Conservation (phyloP, 2,797 vertebrate genomes). For the Picus viridis region DNA sequence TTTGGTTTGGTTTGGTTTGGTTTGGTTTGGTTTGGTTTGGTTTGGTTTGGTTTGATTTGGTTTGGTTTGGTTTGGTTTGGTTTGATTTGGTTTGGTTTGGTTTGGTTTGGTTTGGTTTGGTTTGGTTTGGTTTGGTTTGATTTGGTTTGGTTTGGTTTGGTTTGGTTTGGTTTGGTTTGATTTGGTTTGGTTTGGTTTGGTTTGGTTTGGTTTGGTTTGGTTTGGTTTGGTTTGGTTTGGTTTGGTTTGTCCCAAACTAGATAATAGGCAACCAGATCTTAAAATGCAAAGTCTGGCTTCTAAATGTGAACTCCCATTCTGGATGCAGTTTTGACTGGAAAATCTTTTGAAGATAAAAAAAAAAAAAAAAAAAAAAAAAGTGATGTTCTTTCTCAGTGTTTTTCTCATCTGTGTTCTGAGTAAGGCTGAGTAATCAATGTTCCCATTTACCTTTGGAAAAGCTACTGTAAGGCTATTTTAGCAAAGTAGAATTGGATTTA, state of each 20-base stretch:
- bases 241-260: not conserved
- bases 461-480: not conserved
- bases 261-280: not conserved
- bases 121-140: not conserved
- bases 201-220: not conserved
- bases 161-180: not conserved
- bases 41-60: not conserved
- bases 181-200: not conserved
- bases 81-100: not conserved
- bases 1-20: not conserved
- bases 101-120: not conserved
- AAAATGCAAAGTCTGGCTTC: not conserved
- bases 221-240: not conserved
- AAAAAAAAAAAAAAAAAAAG: not conserved
- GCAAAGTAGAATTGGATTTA: not conserved
- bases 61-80: not conserved
- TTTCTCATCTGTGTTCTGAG: constrained; percentile 1
- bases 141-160: not conserved
- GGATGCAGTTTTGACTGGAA: constrained; percentile 16
- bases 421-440: not conserved
- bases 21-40: not conserved
- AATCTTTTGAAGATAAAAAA: not conserved
- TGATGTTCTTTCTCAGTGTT: constrained; percentile 9
- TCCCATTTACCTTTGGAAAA: not conserved
- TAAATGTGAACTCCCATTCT: not conserved